These are phyloP conservation scores for Drosophila sordidapex DNA, from an alignment of 2,888 invertebrate species.

Conservation along the genomic window DNA sequence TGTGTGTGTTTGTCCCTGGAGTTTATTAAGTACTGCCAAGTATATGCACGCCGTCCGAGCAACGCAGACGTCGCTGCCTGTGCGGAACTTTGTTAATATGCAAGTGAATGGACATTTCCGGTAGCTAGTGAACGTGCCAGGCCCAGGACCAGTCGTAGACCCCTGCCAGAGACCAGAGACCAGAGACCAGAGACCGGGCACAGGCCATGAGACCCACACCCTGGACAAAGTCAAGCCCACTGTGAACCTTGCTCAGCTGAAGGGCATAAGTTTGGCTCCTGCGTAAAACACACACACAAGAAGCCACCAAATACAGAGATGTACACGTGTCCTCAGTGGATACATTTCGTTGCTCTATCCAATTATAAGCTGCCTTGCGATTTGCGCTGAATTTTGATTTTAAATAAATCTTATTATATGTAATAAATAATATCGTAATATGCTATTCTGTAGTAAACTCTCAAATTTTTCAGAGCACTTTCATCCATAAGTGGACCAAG, in stretches of 20 bases:
- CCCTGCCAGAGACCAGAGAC: constrained; percentile 4
- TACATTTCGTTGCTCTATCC: constrained; percentile 42
- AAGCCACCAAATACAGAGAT: constrained; percentile 1
- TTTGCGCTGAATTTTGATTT: not conserved
- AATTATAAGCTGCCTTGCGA: not conserved
- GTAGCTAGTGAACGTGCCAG: constrained; percentile 73
- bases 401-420: not conserved
- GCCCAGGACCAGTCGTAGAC: constrained; percentile 11
- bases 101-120: constrained; percentile 82
- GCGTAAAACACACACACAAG: constrained; percentile 27
- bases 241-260: constrained; percentile 41
- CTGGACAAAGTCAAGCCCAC: constrained; percentile 41
- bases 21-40: constrained; percentile 79
- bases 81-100: constrained; percentile 78
- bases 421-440: not conserved
- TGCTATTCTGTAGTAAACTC: not conserved
- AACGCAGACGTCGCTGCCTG: constrained; percentile 52
- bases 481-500: not conserved
- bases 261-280: constrained; percentile 39
- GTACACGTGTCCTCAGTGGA: constrained; percentile 25
- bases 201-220: constrained; percentile 19
- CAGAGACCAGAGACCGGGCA: constrained; percentile 35
- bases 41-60: constrained; percentile 58
- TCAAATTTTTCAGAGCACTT: not conserved
- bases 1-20: constrained; percentile 54